These are phyloP conservation scores for Camelus bactrianus DNA, from an alignment of 2,113 vertebrate species.

Conservation along the genomic window DNA sequence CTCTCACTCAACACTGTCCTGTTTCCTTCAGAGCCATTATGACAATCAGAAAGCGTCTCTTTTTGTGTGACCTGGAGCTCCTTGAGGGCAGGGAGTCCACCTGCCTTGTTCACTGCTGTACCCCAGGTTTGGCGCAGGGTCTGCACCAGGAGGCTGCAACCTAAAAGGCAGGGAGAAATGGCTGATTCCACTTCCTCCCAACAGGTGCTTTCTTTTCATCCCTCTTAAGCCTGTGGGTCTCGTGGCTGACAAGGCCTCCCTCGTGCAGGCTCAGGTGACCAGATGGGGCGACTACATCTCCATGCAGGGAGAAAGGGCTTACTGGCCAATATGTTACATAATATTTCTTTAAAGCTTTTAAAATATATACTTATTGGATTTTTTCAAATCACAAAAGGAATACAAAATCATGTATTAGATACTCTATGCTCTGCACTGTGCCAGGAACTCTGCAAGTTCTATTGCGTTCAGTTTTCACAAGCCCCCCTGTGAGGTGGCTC, in stretches of 20 bases:
- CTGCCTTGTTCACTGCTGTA: background rate
- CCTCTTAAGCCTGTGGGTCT: background rate
- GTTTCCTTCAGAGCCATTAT: background rate
- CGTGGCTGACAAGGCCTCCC: background rate
- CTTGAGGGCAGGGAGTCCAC: background rate
- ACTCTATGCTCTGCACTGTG: background rate
- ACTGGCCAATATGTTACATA: background rate
- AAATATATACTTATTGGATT: background rate
- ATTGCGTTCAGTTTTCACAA: background rate
- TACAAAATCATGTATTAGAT: background rate
- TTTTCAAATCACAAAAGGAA: background rate
- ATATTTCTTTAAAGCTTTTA: background rate
- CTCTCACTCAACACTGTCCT: background rate
- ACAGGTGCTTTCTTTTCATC: background rate
- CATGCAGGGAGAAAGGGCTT: background rate
- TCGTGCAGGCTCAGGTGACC: background rate
- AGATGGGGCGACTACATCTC: background rate
- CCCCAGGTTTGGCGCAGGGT: background rate
- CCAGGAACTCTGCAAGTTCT: background rate
- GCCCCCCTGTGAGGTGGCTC: background rate
- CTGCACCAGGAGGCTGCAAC: background rate
- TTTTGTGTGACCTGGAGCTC: background rate
- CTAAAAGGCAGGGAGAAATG: background rate
- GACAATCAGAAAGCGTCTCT: background rate
- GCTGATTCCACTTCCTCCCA: background rate